Evolutionary conservation across 2,797 vertebrate species (phyloP).

Genomic region (Microhierax caerulescens): DNA sequence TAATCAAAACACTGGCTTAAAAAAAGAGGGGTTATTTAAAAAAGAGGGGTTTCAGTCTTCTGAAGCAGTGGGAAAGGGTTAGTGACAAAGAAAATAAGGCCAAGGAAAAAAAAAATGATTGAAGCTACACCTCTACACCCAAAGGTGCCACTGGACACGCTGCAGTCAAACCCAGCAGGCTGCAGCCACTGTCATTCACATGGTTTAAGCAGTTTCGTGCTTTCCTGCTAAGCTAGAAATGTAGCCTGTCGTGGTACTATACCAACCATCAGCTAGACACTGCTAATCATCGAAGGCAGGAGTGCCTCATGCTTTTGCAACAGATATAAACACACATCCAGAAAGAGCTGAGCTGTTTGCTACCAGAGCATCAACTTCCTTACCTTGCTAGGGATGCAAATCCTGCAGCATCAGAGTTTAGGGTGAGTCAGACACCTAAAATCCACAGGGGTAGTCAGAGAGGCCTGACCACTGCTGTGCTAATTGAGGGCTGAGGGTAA

Average conservation of each 20-base stretch:
- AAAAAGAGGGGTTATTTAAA: not conserved
- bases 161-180: not conserved
- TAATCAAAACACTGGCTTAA: too few species aligned
- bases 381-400: not conserved
- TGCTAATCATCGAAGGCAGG: not conserved
- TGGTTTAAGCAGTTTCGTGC: not conserved
- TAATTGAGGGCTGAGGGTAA: not conserved
- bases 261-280: not conserved
- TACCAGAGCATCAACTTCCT: not conserved
- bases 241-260: not conserved
- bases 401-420: not conserved
- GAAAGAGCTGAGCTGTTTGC: not conserved
- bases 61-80: not conserved
- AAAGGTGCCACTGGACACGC: not conserved
- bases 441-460: not conserved
- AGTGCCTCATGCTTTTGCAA: not conserved
- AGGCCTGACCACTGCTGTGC: not conserved
- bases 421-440: not conserved
- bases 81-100: not conserved
- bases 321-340: not conserved
- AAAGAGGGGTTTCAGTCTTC: not conserved
- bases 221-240: not conserved
- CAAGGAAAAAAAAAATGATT: not conserved
- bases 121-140: not conserved
- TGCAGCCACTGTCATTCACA: not conserved